Conservation (phyloP, 2,113 vertebrate genomes). For the Perca fluviatilis region DNA sequence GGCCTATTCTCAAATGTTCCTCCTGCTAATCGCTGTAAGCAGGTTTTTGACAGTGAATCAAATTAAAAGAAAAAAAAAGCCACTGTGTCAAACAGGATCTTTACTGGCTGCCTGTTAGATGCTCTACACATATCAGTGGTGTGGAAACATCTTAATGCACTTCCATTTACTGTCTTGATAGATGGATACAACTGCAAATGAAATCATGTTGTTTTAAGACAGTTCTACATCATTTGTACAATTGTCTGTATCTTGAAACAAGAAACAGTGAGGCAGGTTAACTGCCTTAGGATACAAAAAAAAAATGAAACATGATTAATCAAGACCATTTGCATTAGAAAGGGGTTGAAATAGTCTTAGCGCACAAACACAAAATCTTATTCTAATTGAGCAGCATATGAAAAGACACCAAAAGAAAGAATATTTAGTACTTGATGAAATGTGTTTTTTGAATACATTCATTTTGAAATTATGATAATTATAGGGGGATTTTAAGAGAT, state of each 20-base stretch:
- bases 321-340: not conserved
- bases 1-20: slow-evolving; percentile 43
- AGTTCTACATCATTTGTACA: not conserved
- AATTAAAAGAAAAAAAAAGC: slow-evolving; percentile 27
- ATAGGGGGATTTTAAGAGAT: not conserved
- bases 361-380: not conserved
- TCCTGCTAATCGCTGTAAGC: slow-evolving; percentile 18
- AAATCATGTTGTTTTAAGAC: not conserved
- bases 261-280: not conserved
- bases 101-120: slow-evolving; percentile 12
- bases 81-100: slow-evolving; percentile 48
- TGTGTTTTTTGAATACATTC: not conserved
- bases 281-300: not conserved
- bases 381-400: not conserved
- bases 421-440: not conserved
- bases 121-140: slow-evolving; percentile 3
- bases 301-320: not conserved
- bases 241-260: not conserved
- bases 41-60: slow-evolving; percentile 18
- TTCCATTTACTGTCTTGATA: slow-evolving; percentile 1
- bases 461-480: not conserved
- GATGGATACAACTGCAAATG: not conserved
- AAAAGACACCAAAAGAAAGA: not conserved
- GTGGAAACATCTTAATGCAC: slow-evolving; percentile 23
- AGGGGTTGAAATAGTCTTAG: not conserved